These are phyloP conservation scores for Neofelis nebulosa DNA, from an alignment of 2,113 vertebrate species.

Conservation along the genomic window DNA sequence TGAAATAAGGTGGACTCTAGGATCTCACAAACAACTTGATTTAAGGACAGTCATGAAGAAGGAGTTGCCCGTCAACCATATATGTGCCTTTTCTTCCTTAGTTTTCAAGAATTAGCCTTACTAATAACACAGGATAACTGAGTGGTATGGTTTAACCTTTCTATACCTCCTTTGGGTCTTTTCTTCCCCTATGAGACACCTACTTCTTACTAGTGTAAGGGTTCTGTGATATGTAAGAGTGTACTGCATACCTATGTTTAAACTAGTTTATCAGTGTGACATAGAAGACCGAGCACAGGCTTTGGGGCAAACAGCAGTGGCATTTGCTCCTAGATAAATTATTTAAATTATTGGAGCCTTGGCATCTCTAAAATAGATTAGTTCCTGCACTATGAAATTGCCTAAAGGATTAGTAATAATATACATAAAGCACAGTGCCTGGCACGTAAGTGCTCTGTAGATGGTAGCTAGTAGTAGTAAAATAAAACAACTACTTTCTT, in stretches of 20 bases:
- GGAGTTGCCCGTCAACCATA: not conserved
- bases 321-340: not conserved
- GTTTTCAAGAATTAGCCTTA: not conserved
- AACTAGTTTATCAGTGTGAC: not conserved
- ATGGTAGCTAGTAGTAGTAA: not conserved
- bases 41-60: not conserved
- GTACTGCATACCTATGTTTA: not conserved
- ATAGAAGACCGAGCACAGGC: not conserved
- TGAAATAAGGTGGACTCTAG: not conserved
- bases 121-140: not conserved
- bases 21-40: not conserved
- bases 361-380: not conserved
- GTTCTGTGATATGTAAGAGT: not conserved
- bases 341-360: not conserved
- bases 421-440: not conserved
- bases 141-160: not conserved
- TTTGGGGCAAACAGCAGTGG: not conserved
- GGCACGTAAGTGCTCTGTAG: not conserved
- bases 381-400: not conserved
- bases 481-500: not conserved
- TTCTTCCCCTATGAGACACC: not conserved
- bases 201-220: not conserved
- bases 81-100: not conserved
- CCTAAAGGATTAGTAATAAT: not conserved
- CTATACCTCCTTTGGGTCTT: not conserved